Evolutionary conservation across 2,113 vertebrate species (phyloP), one percentile per base, ranked within the genome.

Genomic region (Corvus hawaiiensis): DNA sequence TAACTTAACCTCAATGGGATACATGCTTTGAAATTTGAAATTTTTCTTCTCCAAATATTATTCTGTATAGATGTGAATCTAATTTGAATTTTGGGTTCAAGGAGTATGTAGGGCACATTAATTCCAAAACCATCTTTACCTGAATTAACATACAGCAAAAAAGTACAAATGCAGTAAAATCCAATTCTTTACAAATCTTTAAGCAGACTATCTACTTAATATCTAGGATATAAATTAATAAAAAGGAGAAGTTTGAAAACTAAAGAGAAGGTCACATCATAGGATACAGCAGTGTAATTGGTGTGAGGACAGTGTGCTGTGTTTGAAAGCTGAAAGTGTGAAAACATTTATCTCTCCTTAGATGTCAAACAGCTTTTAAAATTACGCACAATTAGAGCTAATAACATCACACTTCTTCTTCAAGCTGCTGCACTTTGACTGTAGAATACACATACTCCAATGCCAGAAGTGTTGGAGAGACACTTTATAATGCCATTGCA

Each of bases 331-430:
- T 96, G 14, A 76, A 98, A 98, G 97, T 97, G 96, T 97, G 98
- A 98, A 98, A 98, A 97, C 95, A 97, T 98, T 98, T 98, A 95
- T 98, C 97, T 93, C 90, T 91, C 97, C 95, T 97, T 87, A 92
- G 83, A 90, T 95, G 88, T 93, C 77, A 95, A 93, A 79, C 80
- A 91, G 63, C 68, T 97, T 98, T 84, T 80, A 72, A 85, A 97
- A 96, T 95, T 77, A 89, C 16, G 23, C 43, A 86, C 88, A 96
- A 96, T 93, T 95, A 96, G 87, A 75, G 82, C 90, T 95, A 95
- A 55, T 95, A 96, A 93, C 49, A 93, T 88, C 95, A 92, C 89
- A 84, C 88, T 91, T 96, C 30, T 92, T 87, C 93, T 81, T 69
- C 91, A 84, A 87, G 56, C 56, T 91, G 32, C 78, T 94, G 69